Conservation (phyloP, 2,113 vertebrate species). For the Dicentrarchus labrax region DNA sequence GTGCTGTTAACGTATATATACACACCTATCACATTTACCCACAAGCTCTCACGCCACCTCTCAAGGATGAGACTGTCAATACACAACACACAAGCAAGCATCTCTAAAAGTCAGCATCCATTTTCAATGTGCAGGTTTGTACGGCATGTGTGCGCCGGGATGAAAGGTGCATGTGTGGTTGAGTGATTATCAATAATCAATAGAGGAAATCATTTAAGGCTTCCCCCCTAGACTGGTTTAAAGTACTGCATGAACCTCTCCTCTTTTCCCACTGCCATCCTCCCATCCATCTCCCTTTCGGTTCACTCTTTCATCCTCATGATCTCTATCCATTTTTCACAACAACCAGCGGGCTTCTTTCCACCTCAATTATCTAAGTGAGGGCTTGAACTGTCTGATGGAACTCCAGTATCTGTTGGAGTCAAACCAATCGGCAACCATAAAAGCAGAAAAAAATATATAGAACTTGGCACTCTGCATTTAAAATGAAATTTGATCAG, state of each 20-base stretch:
- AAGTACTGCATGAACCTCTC: constrained; percentile 48
- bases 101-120: constrained; percentile 46
- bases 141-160: constrained; percentile 11
- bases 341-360: constrained; percentile 59
- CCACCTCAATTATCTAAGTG: constrained; percentile 72
- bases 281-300: constrained; percentile 36
- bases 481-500: constrained; percentile 42
- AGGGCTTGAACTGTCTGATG: constrained; percentile 60
- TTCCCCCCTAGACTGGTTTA: constrained; percentile 45
- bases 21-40: constrained; percentile 44
- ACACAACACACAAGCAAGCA: constrained; percentile 13
- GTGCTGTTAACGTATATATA: not conserved
- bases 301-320: constrained; percentile 43
- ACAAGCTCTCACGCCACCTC: constrained; percentile 5
- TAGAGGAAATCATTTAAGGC: constrained; percentile 69
- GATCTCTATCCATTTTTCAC: constrained; percentile 63
- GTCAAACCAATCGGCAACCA: constrained; percentile 46
- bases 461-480: constrained; percentile 14
- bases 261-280: constrained; percentile 18
- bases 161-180: constrained; percentile 46
- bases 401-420: constrained; percentile 58
- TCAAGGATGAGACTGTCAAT: constrained; percentile 53
- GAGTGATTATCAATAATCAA: constrained; percentile 80
- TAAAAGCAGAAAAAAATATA: constrained; percentile 33
- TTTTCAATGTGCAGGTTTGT: constrained; percentile 36